Evolutionary conservation across 1,140 invertebrate species (phyloP).

Genomic region (Brachionus angularis): DNA sequence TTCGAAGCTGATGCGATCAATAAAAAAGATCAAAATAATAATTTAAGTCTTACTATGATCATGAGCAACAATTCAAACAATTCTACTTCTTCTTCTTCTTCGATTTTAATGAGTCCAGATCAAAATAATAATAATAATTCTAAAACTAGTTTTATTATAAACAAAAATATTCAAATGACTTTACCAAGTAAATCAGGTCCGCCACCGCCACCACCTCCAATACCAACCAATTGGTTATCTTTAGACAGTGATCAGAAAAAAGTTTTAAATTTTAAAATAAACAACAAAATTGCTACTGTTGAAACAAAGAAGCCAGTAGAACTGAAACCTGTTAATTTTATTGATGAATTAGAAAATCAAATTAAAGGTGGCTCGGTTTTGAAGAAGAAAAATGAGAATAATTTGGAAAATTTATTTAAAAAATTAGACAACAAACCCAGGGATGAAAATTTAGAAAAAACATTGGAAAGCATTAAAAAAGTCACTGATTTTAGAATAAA

Average conservation of each 20-base stretch:
- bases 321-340: slow-evolving; percentile 10
- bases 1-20: not conserved
- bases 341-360: slow-evolving; percentile 20
- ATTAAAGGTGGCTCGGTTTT: too few species aligned
- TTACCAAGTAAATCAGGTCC: not conserved
- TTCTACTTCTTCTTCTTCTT: not conserved
- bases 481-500: slow-evolving; percentile 6
- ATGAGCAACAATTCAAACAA: too few species aligned
- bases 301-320: slow-evolving; percentile 1
- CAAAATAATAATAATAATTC: slow-evolving; percentile 16
- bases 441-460: not conserved
- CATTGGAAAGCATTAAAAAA: slow-evolving; percentile 2
- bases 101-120: not conserved
- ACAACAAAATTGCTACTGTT: not conserved
- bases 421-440: not conserved
- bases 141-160: not conserved
- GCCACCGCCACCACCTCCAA: not conserved
- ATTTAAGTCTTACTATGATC: too few species aligned
- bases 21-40: not conserved
- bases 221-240: too few species aligned
- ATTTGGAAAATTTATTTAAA: too few species aligned
- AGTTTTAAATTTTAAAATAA: too few species aligned
- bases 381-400: slow-evolving; percentile 19
- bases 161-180: too few species aligned
- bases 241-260: too few species aligned